These are phyloP conservation scores for Campoplex capitator DNA, from an alignment of 2,888 invertebrate species.

Conservation along the genomic window DNA sequence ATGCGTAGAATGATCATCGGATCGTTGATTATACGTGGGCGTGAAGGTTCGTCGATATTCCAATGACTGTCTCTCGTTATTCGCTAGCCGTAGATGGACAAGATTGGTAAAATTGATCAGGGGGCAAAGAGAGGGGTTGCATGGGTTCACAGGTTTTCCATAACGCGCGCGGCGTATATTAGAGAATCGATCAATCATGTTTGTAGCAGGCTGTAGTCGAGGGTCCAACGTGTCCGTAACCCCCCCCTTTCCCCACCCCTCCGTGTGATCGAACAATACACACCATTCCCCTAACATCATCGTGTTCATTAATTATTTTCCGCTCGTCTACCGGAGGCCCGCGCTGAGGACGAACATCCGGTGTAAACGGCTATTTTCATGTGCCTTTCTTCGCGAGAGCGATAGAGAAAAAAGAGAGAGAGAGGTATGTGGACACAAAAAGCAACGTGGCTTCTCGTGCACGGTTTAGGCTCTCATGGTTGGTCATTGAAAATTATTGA, in stretches of 20 bases:
- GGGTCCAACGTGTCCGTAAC: constrained; percentile 5
- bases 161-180: constrained; percentile 16
- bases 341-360: neutral
- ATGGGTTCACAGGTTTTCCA: constrained; percentile 33
- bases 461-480: neutral
- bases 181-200: constrained; percentile 71
- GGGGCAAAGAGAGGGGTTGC: neutral
- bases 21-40: neutral
- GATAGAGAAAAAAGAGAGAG: neutral
- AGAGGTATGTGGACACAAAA: neutral
- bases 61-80: constrained; percentile 30
- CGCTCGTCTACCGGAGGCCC: constrained; percentile 3
- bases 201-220: constrained; percentile 14
- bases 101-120: constrained; percentile 15
- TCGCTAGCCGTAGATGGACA: constrained; percentile 23
- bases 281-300: constrained; percentile 18
- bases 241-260: neutral
- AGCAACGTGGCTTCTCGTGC: neutral
- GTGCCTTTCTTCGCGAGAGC: neutral
- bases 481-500: constrained; percentile 36
- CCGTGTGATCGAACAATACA: constrained; percentile 33
- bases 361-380: constrained; percentile 7
- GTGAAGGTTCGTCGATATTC: constrained; percentile 16
- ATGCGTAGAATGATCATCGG: neutral
- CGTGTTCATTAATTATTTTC: constrained; percentile 27